Conservation (phyloP, 2,888 invertebrate species). For the Polydesmus complanatus region DNA sequence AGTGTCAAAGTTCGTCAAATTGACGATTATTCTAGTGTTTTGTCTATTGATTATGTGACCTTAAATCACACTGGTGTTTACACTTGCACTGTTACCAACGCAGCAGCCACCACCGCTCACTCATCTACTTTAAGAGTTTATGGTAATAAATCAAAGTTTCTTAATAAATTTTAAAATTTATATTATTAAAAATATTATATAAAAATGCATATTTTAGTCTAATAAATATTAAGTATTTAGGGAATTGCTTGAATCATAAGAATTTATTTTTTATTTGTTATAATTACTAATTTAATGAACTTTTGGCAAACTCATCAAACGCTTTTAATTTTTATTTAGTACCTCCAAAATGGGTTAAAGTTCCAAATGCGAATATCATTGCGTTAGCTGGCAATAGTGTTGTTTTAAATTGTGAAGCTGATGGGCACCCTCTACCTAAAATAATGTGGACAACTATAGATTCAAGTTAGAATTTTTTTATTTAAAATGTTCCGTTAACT, state of each 20-base stretch:
- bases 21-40: constrained; percentile 36
- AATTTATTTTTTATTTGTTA: no score
- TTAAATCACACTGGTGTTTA: constrained; percentile 28
- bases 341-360: constrained; percentile 9
- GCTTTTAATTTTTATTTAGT: no score
- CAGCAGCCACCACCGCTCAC: not conserved
- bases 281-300: no score
- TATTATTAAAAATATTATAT: not conserved
- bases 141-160: no score
- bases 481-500: no score
- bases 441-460: constrained; percentile 32
- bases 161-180: not conserved
- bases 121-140: constrained; percentile 4
- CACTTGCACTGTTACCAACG: constrained; percentile 25
- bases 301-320: no score
- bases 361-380: not conserved
- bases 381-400: not conserved
- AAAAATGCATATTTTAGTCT: not conserved
- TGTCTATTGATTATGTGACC: constrained; percentile 33
- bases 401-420: constrained; percentile 29
- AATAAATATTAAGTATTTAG: not conserved
- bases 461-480: not conserved
- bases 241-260: no score
- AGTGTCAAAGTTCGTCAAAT: constrained; percentile 22
- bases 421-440: constrained; percentile 29